These are phyloP conservation scores for Tautogolabrus adspersus DNA, from an alignment of 2,113 vertebrate genomes.

Conservation along the genomic window DNA sequence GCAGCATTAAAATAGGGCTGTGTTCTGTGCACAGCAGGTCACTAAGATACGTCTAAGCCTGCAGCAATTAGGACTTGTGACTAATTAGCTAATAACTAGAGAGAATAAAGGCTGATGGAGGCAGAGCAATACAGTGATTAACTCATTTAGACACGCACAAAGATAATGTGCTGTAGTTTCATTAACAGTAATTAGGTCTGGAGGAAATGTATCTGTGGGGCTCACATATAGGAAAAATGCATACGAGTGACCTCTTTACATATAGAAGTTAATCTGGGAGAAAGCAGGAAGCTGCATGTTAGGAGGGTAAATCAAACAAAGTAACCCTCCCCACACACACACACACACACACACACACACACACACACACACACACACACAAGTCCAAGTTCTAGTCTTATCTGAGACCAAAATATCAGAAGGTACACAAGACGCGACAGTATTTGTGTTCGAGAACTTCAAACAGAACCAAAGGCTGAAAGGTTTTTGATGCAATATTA, in stretches of 20 bases:
- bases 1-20: conserved; percentile 18
- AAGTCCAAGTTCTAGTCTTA: no score
- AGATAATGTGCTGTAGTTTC: conserved; percentile 57
- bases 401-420: no score
- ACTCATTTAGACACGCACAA: conserved; percentile 50
- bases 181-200: conserved; percentile 56
- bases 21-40: conserved; percentile 50
- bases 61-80: conserved; percentile 56
- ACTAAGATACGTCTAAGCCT: conserved; percentile 51
- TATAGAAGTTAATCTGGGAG: neutral
- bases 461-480: no score
- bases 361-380: no score
- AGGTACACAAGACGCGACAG: no score
- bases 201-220: conserved; percentile 24
- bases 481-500: no score
- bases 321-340: no score
- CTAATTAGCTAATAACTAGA: conserved; percentile 66
- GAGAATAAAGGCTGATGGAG: conserved; percentile 59
- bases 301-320: neutral
- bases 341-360: no score
- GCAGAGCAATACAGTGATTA: conserved; percentile 58
- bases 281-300: neutral
- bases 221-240: conserved; percentile 12
- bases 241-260: conserved; percentile 27
- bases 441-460: no score